Evolutionary conservation across 2,797 vertebrate genomes (phyloP).

Genomic region (Graptemys geographica): DNA sequence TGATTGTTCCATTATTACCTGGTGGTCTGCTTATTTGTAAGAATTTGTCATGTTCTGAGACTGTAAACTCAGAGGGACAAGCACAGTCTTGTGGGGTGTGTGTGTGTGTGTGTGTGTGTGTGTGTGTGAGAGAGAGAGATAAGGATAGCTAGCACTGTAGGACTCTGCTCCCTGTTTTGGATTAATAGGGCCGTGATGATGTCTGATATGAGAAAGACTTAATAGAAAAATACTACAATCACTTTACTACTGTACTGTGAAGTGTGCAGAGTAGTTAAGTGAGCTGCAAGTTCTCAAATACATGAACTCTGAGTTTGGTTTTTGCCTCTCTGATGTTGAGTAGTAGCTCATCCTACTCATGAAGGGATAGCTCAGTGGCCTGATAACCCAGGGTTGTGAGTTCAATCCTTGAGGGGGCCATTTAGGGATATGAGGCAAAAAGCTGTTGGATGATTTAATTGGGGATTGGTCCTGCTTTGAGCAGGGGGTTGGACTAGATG

Average conservation of each 20-base stretch:
- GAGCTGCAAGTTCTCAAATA: neutral
- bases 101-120: neutral
- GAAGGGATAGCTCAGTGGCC: too few relatives aligned
- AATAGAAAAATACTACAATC: too few relatives aligned
- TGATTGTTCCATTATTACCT: accelerated
- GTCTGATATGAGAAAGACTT: accelerated
- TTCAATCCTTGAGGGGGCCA: too few relatives aligned
- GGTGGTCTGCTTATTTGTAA: neutral
- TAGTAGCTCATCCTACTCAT: accelerated
- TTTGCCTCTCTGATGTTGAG: accelerated
- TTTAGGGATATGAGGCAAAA: too few relatives aligned
- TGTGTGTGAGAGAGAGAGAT: too few relatives aligned
- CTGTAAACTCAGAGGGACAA: accelerated
- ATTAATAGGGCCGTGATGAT: accelerated
- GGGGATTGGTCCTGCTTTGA: too few relatives aligned
- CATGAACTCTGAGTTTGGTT: accelerated
- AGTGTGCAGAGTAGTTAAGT: neutral
- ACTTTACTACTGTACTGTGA: neutral
- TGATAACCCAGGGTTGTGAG: too few relatives aligned
- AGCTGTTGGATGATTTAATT: too few relatives aligned
- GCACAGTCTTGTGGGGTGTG: neutral
- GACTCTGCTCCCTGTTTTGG: neutral
- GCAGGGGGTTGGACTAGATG: too few relatives aligned
- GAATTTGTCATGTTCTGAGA: accelerated
- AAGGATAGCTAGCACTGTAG: neutral